Percentiles rank a stretch among this genome's conserved stretches.
These are phyloP conservation scores for Athrips mouffetella DNA, from an alignment of 2,888 invertebrate species.

Conservation along the genomic window DNA sequence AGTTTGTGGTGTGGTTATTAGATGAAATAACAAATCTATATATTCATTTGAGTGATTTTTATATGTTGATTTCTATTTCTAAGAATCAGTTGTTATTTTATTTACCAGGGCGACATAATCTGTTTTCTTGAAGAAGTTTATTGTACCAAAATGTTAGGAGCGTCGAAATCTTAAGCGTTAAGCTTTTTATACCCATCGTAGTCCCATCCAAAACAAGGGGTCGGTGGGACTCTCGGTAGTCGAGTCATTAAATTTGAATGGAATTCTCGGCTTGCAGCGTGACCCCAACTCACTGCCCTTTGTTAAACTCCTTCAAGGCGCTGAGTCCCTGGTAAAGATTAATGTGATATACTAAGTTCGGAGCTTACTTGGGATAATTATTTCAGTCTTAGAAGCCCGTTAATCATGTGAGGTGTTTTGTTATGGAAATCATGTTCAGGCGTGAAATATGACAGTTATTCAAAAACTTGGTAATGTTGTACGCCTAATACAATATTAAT, in stretches of 20 bases:
- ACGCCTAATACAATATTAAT: background rate
- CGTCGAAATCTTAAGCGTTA: background rate
- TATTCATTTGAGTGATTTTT: slow-evolving; percentile 8
- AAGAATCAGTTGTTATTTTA: background rate
- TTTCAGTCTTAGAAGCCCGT: background rate
- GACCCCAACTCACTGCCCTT: slow-evolving; percentile 33
- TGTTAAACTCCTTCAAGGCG: slow-evolving; percentile 36
- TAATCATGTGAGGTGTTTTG: background rate
- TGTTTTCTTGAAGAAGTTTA: background rate
- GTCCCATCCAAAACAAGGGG: slow-evolving; percentile 1
- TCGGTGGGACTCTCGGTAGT: slow-evolving; percentile 10
- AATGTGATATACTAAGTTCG: slow-evolving; percentile 12
- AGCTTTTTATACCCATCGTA: slow-evolving; percentile 6
- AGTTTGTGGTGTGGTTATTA: too few species aligned
- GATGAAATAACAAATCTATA: slow-evolving; percentile 6
- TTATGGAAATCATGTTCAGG: background rate
- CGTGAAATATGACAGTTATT: background rate
- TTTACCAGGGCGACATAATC: background rate
- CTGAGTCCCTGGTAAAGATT: slow-evolving; percentile 33
- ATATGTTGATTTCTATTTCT: background rate
- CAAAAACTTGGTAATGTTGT: background rate
- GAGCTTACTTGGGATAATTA: slow-evolving; percentile 11
- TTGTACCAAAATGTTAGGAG: background rate
- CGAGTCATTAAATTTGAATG: slow-evolving; percentile 47
- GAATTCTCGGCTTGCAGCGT: slow-evolving; percentile 30